A percentile compares a stretch with the other conserved stretches of the same genome.
Conservation (phyloP, 2,797 vertebrate genomes). For the Allobates femoralis region DNA sequence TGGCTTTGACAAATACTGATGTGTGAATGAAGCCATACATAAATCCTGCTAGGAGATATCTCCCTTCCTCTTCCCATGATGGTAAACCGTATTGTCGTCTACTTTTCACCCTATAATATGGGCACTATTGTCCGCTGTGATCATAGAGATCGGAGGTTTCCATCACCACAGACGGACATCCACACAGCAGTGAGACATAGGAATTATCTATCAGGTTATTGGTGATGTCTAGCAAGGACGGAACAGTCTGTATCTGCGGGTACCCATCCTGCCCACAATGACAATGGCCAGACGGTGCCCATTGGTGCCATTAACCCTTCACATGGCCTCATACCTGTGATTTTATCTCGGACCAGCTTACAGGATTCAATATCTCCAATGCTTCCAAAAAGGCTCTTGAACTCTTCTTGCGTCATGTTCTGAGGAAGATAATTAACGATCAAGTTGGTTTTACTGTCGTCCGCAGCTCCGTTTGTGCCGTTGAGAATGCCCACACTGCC, state of each 20-base stretch:
- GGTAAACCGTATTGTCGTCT: too few relatives aligned
- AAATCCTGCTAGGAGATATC: too few relatives aligned
- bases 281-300: neutral
- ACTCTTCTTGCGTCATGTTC: conserved; percentile 98
- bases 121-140: too few relatives aligned
- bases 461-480: conserved; percentile 86
- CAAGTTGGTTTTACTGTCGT: conserved; percentile 98
- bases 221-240: neutral
- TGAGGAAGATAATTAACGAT: conserved; percentile 98
- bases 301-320: neutral
- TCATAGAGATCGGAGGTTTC: too few relatives aligned
- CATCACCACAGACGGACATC: too few relatives aligned
- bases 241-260: neutral
- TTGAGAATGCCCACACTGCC: conserved; percentile 89
- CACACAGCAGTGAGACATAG: too few relatives aligned
- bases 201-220: too few relatives aligned
- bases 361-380: conserved; percentile 96
- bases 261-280: too few relatives aligned
- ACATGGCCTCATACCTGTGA: conserved; percentile 82
- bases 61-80: too few relatives aligned
- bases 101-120: too few relatives aligned
- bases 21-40: too few relatives aligned
- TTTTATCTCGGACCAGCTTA: conserved; percentile 95
- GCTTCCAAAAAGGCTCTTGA: conserved; percentile 95
- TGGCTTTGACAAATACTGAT: too few relatives aligned